Percentiles rank a stretch among this genome's conserved stretches.
Evolutionary conservation across 1,140 invertebrate genomes (phyloP).

Genomic region (Drosophila paulistorum): DNA sequence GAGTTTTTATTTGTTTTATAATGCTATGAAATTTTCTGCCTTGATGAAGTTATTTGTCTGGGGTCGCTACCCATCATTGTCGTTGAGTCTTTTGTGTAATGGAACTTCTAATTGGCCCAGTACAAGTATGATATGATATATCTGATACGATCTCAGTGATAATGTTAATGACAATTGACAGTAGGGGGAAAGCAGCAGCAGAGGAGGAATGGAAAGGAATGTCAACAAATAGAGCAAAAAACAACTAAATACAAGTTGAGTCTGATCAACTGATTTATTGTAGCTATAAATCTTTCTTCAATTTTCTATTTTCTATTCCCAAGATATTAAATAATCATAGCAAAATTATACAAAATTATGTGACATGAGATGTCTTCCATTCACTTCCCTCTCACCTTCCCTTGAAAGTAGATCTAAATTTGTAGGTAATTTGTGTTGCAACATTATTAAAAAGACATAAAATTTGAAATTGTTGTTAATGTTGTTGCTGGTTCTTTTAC

Average conservation of each 20-base stretch:
- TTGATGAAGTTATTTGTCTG: slow-evolving; percentile 71
- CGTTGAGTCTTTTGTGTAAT: slow-evolving; percentile 40
- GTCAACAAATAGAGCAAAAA: neutral
- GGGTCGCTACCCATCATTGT: slow-evolving; percentile 49
- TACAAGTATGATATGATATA: neutral
- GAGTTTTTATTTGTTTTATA: slow-evolving; percentile 30
- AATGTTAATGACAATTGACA: slow-evolving; percentile 12
- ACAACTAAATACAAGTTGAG: too few species aligned
- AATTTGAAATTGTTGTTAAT: slow-evolving; percentile 35
- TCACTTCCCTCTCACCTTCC: too few species aligned
- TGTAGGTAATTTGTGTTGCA: slow-evolving; percentile 40
- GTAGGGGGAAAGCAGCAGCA: neutral
- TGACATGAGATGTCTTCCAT: neutral
- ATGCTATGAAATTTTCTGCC: slow-evolving; percentile 27
- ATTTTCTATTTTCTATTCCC: neutral
- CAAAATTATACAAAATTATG: slow-evolving; percentile 33
- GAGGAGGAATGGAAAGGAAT: neutral
- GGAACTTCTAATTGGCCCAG: slow-evolving; percentile 54
- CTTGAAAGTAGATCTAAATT: too few species aligned
- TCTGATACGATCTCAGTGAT: slow-evolving; percentile 2
- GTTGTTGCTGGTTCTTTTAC: neutral
- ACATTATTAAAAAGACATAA: slow-evolving; percentile 79
- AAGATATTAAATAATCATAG: slow-evolving; percentile 15
- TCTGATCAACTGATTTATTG: too few species aligned
- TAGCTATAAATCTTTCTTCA: too few species aligned